Base-by-base conservation (phyloP, 1,140 invertebrate genomes). In the Diplogasteroides magnus region DNA sequence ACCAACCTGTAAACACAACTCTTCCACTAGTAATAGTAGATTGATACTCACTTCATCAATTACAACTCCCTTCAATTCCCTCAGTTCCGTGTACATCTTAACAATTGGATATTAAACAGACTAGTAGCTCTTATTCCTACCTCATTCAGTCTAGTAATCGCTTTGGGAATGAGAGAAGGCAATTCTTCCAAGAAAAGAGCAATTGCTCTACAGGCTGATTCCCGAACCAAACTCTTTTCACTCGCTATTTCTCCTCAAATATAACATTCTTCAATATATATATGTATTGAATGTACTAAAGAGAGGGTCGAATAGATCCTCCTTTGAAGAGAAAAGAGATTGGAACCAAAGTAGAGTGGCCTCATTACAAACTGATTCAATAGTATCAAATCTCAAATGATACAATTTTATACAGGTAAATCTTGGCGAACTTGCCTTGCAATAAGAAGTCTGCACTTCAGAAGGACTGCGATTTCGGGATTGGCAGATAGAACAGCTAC, bases 41-140 rank as follows among this genome's bases (percentile, higher is more conserved):
- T n/a, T n/a, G n/a, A n/a, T n/a, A n/a, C n/a, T n/a, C 27, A 72
- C 70, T n/a, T 67, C 48, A 31, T 72, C 70, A 48, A 61, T 67
- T 26, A 62, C 56, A 25, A 65, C 67, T 1, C 60, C 70, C 23
- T 60, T 58, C 25, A 72, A 57, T 27, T 71, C 25, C 0, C 29
- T 27, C 48, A 72, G 48, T 19, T 72, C 70, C 32, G 37, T 29
- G 61, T 72, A 72, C n/a, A 48, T 63, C 15, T 64, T n/a, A n/a
- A n/a, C n/a, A n/a, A n/a, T n/a, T n/a, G n/a, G n/a, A n/a, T n/a
- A n/a, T n/a, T n/a, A 48, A 64, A 64, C 6, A 48, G 37, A 48
- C 6, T 11, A 48, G 37, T 48, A n/a, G n/a, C n/a, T n/a, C n/a
- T n/a, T 48, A 48, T 19, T 48, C 37, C 37, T 11, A 6, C 19